Percentiles rank a stretch among this genome's conserved stretches.
These are phyloP conservation scores for Anguilla rostrata DNA, from an alignment of 2,113 vertebrate species.

Conservation along the genomic window DNA sequence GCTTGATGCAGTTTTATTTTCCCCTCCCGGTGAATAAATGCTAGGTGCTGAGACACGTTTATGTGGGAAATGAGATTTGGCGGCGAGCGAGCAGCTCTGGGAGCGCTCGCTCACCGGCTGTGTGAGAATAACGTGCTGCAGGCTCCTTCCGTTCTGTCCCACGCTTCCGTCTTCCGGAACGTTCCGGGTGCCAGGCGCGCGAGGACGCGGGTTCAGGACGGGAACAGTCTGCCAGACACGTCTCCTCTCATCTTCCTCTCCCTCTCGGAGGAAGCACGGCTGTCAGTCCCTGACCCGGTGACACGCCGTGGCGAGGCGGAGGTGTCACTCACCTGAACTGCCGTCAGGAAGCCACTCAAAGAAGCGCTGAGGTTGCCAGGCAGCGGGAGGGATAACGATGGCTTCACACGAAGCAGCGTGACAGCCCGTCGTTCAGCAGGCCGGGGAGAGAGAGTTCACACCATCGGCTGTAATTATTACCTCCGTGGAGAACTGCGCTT, in stretches of 20 bases:
- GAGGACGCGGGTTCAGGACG: background rate
- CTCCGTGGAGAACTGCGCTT: slow-evolving; percentile 23
- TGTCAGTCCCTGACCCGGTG: background rate
- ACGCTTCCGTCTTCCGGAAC: background rate
- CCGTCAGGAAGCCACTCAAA: background rate
- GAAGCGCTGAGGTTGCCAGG: slow-evolving; percentile 30
- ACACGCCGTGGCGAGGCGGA: background rate
- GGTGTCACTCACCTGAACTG: background rate
- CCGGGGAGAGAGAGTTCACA: slow-evolving; percentile 16
- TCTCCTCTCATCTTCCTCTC: background rate
- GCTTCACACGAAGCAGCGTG: slow-evolving; percentile 20
- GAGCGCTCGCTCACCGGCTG: background rate
- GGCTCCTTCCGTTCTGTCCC: background rate
- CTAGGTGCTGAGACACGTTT: background rate
- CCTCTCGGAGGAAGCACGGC: background rate
- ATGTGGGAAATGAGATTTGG: background rate
- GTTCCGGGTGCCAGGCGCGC: background rate
- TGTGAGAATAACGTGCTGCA: background rate
- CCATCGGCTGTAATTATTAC: slow-evolving; percentile 26
- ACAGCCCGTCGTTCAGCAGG: slow-evolving; percentile 24
- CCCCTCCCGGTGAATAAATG: background rate
- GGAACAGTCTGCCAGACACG: background rate
- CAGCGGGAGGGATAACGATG: slow-evolving; percentile 24
- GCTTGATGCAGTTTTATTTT: background rate
- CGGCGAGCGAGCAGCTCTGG: background rate